These are phyloP conservation scores for Tetragnatha versicolor DNA, from an alignment of 1,140 invertebrate species.

Conservation along the genomic window DNA sequence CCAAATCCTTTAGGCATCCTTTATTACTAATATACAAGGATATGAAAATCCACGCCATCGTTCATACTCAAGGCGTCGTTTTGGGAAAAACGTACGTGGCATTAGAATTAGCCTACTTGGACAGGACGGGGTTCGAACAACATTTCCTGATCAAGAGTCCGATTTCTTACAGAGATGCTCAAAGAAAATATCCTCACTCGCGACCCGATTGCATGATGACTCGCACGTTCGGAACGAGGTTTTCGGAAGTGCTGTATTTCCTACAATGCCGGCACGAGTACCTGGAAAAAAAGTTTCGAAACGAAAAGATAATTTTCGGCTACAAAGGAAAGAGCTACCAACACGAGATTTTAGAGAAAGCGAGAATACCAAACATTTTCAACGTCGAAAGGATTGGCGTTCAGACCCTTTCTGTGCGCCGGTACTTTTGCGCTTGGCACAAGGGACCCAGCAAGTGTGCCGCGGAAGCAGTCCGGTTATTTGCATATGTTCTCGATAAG, in stretches of 20 bases:
- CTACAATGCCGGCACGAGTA: not conserved
- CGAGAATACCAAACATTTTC: not conserved
- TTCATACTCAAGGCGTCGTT: conserved; percentile 1
- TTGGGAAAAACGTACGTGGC: not conserved
- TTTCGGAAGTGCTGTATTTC: too few relatives aligned
- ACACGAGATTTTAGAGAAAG: not conserved
- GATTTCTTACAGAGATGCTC: not conserved
- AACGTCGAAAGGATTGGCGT: not conserved
- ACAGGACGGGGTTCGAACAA: not conserved
- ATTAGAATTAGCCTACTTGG: not conserved
- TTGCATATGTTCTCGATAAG: not conserved
- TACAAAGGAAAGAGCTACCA: not conserved
- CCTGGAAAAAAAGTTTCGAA: not conserved
- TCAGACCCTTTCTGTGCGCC: not conserved
- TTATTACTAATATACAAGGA: too few relatives aligned
- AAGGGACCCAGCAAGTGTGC: not conserved
- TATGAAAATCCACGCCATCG: not conserved
- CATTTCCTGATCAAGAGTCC: not conserved
- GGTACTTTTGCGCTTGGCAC: not conserved
- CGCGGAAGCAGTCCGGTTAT: not conserved
- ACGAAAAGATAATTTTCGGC: not conserved
- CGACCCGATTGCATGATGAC: conserved; percentile 1
- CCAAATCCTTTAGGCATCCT: too few relatives aligned
- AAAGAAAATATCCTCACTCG: not conserved
- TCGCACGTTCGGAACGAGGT: not conserved